Evolutionary conservation across 2,797 vertebrate species (phyloP).

Genomic region (Microhierax caerulescens): DNA sequence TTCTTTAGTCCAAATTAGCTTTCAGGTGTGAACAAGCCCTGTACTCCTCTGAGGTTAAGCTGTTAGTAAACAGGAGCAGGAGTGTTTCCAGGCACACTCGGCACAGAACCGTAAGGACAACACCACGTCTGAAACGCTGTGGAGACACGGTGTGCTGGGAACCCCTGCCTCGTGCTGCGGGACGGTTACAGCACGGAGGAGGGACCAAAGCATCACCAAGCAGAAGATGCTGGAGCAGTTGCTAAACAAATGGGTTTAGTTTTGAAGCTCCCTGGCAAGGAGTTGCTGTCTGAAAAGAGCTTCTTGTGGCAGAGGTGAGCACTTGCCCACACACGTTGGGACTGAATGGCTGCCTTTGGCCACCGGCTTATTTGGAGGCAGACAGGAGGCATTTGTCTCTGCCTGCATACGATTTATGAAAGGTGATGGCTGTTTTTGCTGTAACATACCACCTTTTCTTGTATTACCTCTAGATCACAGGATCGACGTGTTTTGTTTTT

Average conservation of each 20-base stretch:
- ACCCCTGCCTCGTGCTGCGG: rapidly evolving
- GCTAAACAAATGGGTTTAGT: background rate
- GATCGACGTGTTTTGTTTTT: background rate
- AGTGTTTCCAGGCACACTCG: background rate
- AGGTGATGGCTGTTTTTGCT: background rate
- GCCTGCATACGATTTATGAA: rapidly evolving
- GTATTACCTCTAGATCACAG: background rate
- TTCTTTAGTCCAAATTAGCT: background rate
- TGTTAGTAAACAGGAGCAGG: background rate
- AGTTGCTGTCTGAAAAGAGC: background rate
- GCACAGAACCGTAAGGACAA: background rate
- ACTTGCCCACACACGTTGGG: background rate
- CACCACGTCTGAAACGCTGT: background rate
- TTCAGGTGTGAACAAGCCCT: background rate
- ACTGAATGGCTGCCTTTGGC: background rate
- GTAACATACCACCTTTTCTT: rapidly evolving
- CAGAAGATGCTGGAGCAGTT: background rate
- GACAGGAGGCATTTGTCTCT: background rate
- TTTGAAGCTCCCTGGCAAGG: background rate
- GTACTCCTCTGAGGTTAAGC: background rate
- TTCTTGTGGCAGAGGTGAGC: background rate
- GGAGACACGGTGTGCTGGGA: rapidly evolving
- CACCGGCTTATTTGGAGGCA: background rate
- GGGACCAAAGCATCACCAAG: background rate
- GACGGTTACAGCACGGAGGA: rapidly evolving